Percentiles rank a stretch among this genome's conserved stretches.
Evolutionary conservation across 1,140 invertebrate species (phyloP).

Genomic region (Myzus persicae): DNA sequence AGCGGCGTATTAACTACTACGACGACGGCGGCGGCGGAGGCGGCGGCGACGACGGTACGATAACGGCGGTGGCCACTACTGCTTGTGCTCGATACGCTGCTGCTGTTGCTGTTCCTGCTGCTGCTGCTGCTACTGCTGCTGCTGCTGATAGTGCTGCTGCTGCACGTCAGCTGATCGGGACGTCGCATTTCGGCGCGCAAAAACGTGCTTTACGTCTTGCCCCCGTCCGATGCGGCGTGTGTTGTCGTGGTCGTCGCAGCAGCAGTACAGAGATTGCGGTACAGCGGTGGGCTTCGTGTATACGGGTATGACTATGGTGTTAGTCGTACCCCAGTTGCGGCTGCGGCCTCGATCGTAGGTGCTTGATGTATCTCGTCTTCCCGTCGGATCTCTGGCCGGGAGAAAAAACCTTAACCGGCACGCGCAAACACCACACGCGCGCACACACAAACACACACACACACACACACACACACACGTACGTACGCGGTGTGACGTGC

Average conservation of each 20-base stretch:
- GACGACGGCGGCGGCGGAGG: background rate
- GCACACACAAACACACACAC: no score
- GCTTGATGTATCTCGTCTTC: background rate
- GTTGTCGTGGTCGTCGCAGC: background rate
- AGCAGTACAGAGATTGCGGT: background rate
- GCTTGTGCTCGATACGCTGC: background rate
- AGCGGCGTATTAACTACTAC: background rate
- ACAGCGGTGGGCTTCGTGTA: background rate
- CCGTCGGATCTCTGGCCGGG: background rate
- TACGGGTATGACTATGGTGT: background rate
- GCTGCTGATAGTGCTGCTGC: background rate
- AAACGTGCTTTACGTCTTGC: background rate
- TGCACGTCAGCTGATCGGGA: constrained; percentile 37
- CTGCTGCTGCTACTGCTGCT: background rate
- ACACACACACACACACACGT: background rate
- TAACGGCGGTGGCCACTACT: background rate
- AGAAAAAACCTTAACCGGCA: no score
- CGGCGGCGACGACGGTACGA: background rate
- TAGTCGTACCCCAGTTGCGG: background rate
- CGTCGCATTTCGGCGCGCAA: constrained; percentile 45
- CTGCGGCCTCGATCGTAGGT: background rate
- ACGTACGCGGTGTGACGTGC: constrained; percentile 2
- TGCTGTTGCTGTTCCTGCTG: background rate
- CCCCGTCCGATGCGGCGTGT: background rate
- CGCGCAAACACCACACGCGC: no score